A percentile compares a stretch with the other conserved stretches of the same genome.
These are phyloP conservation scores for Poecile atricapillus DNA, from an alignment of 2,113 vertebrate species.

Conservation along the genomic window DNA sequence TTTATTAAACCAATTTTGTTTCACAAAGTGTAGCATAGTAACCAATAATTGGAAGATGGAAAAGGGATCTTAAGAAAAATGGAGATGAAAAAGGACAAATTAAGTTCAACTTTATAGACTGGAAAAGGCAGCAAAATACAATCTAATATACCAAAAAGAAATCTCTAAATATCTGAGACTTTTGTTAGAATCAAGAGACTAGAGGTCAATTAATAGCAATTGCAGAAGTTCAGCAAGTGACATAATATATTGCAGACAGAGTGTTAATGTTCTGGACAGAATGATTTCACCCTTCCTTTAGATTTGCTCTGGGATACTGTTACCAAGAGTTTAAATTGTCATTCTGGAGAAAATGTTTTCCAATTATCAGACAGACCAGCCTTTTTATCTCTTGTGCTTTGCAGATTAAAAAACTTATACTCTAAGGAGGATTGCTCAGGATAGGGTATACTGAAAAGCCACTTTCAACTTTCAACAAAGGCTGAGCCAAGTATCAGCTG, in stretches of 20 bases:
- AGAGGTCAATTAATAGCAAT: conserved; percentile 9
- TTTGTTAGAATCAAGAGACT: background rate
- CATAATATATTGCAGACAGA: background rate
- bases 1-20: background rate
- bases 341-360: conserved; percentile 9
- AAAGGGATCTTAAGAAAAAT: background rate
- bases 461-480: conserved; percentile 43
- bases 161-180: background rate
- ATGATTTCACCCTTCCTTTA: background rate
- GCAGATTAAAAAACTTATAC: conserved; percentile 21
- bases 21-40: background rate
- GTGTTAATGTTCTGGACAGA: background rate
- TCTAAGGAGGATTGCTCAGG: background rate
- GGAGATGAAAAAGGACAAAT: background rate
- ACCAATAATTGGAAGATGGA: background rate
- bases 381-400: conserved; percentile 23
- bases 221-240: background rate
- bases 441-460: background rate
- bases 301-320: background rate
- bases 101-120: background rate
- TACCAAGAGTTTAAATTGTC: background rate
- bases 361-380: background rate
- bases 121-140: background rate
- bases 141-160: background rate
- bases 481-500: background rate